Conservation (phyloP, 2,888 invertebrate genomes). For the Poecilobothrus nobilitatus region DNA sequence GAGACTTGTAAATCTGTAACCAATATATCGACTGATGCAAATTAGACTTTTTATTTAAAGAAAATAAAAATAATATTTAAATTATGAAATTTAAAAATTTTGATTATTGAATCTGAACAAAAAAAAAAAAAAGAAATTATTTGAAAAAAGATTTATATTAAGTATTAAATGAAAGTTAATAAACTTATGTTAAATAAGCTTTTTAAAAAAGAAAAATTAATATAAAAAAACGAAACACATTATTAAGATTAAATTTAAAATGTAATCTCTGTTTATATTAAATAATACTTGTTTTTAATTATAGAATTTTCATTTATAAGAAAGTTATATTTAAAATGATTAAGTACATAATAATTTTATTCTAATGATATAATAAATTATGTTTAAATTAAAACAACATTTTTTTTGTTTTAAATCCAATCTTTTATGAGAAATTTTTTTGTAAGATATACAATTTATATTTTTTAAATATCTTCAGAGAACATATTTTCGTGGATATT, state of each 20-base stretch:
- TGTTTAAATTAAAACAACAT: neutral
- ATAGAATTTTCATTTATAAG: neutral
- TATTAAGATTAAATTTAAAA: constrained; percentile 31
- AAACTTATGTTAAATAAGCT: constrained; percentile 13
- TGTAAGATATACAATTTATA: too few relatives aligned
- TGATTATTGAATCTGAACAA: constrained; percentile 14
- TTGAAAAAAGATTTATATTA: neutral
- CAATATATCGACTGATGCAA: constrained; percentile 1
- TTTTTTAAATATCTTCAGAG: too few relatives aligned
- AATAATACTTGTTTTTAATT: neutral
- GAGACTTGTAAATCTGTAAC: constrained; percentile 6
- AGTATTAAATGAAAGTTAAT: neutral
- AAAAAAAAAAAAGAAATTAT: neutral
- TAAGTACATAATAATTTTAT: neutral
- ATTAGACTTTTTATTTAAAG: constrained; percentile 12
- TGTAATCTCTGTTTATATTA: constrained; percentile 25
- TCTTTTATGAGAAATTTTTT: too few relatives aligned
- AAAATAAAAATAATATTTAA: constrained; percentile 11
- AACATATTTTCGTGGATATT: too few relatives aligned
- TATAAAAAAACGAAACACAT: constrained; percentile 29
- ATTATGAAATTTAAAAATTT: constrained; percentile 11
- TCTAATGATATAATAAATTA: constrained; percentile 6
- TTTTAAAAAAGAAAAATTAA: neutral
- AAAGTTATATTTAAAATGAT: neutral
- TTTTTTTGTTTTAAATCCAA: neutral